Evolutionary conservation across 1,140 invertebrate species (phyloP).

Genomic region (Drosophila micromelanica): DNA sequence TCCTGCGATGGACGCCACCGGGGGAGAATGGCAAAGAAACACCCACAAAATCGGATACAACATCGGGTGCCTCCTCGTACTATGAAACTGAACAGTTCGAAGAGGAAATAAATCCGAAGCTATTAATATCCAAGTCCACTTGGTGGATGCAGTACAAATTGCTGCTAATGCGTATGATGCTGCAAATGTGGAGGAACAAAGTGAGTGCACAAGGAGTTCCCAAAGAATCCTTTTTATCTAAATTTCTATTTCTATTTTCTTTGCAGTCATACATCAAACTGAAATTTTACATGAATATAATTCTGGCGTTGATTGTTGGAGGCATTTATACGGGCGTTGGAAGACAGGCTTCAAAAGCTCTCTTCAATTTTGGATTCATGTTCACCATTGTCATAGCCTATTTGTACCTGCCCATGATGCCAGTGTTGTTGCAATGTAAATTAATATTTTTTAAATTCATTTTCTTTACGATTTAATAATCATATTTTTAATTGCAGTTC

Average conservation of each 20-base stretch:
- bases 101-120: conserved; percentile 81
- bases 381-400: conserved; percentile 91
- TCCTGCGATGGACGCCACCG: conserved; percentile 84
- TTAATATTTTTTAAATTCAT: accelerated
- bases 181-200: conserved; percentile 90
- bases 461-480: background rate
- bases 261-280: conserved; percentile 89
- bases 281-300: conserved; percentile 88
- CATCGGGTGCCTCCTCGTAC: conserved; percentile 75
- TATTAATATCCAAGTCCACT: conserved; percentile 86
- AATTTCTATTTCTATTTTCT: background rate
- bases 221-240: background rate
- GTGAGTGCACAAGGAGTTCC: conserved; percentile 85
- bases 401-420: conserved; percentile 92
- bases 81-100: conserved; percentile 80
- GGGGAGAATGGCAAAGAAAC: conserved; percentile 36
- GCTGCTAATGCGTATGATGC: conserved; percentile 88
- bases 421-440: conserved; percentile 91
- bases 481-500: conserved; percentile 88
- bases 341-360: conserved; percentile 90
- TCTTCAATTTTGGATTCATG: conserved; percentile 93
- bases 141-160: conserved; percentile 88
- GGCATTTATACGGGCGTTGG: conserved; percentile 89
- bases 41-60: conserved; percentile 73
- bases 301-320: conserved; percentile 89